Conservation (phyloP, 2,113 vertebrate genomes). For the Diphyllodes magnificus region DNA sequence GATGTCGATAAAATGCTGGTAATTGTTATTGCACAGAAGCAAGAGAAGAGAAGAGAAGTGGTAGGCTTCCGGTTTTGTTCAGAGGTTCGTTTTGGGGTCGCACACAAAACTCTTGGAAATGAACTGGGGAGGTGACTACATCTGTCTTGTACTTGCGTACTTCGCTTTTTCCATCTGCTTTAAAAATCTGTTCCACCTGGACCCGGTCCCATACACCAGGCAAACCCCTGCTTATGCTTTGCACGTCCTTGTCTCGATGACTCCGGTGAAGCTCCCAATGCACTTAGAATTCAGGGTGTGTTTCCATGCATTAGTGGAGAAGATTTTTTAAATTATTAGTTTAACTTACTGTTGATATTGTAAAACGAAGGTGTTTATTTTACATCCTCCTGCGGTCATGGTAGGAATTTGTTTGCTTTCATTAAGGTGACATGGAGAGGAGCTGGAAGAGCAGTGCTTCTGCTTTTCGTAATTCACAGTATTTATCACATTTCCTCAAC, state of each 20-base stretch:
- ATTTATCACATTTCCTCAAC: neutral
- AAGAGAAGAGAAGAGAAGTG: neutral
- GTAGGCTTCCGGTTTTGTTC: neutral
- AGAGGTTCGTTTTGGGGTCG: accelerated
- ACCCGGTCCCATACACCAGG: neutral
- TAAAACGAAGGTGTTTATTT: neutral
- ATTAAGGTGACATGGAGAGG: neutral
- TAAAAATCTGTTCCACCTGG: neutral
- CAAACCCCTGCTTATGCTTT: neutral
- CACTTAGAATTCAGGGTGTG: neutral
- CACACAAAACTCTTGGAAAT: neutral
- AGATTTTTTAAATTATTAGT: neutral
- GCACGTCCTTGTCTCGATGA: neutral
- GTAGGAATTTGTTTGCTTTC: neutral
- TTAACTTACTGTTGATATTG: neutral
- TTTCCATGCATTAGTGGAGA: neutral
- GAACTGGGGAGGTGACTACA: neutral
- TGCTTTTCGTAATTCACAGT: neutral
- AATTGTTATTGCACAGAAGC: neutral
- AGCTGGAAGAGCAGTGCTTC: neutral
- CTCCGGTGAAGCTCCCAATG: neutral
- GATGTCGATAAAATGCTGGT: neutral
- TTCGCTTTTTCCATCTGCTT: neutral
- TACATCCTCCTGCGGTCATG: neutral
- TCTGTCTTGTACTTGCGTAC: neutral